Evolutionary conservation across 2,888 invertebrate genomes (phyloP), one percentile per base, ranked within the genome.

Genomic region (Xestia c-nigrum): DNA sequence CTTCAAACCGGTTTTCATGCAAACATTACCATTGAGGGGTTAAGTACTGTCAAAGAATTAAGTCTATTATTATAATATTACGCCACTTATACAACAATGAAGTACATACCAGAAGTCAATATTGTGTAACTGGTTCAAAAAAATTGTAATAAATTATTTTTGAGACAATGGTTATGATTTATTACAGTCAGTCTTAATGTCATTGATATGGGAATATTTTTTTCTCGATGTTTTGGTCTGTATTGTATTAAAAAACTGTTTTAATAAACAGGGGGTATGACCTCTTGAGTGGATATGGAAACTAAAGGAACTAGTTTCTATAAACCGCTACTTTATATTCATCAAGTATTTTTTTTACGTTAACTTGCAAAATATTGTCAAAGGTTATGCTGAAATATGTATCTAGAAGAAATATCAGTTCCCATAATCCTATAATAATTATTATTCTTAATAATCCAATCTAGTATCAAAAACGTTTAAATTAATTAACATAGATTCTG

Each of bases 41-140:
- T 90, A 88, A 89, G 80, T 88, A 81, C 79, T 86, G 85, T 88
- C 31, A 80, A 83, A 88, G 81, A 85, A 87, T 88, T 84, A 84
- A 88, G 90, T 92, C 87, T 84, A 92, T 92, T 92, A 92, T 92
- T 92, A 89, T 84, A 92, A 91, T 91, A 92, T 92, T 92, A 93
- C 89, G 91, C 91, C 89, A 93, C 93, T 93, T 92, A 83, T 80
- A 72, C 72, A 86, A 93, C 93, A 93, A 93, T 90, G 88, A 85
- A 61, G 59, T 83, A 92, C 92, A 92, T 87, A 92, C 93, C 93
- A 92, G 92, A 91, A 93, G 93, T 93, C 92, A 92, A 92, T 91
- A 89, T 90, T 78, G 68, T 75, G 83, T 67, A 89, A 91, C 90
- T 91, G 89, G 90, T 91, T 80, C 70, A 81, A 81, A 86, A 81